A percentile compares a stretch with the other conserved stretches of the same genome.
phyloP scores from a whole-genome alignment of 2,113 vertebrate species.

The Catharus minimus region DNA sequence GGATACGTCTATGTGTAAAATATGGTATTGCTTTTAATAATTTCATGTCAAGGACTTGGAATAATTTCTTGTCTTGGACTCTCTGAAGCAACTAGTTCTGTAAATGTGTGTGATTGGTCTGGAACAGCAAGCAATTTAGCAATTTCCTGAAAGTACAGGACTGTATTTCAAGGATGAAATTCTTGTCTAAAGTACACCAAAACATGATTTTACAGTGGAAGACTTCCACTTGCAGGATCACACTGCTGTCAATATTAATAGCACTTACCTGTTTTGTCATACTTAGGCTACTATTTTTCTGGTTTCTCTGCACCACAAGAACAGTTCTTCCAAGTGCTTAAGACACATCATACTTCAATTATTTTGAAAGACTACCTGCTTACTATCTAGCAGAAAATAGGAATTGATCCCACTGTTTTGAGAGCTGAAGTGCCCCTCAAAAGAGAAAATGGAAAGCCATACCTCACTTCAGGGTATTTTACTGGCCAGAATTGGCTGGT shows the following conservation, averaged over 20 bases:
- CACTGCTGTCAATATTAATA: not conserved
- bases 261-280: not conserved
- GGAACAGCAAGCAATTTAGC: conserved; percentile 44
- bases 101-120: not conserved
- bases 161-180: conserved; percentile 36
- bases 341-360: not conserved
- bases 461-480: not conserved
- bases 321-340: not conserved
- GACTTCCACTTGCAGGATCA: not conserved
- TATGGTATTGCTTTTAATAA: not conserved
- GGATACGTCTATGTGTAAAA: not conserved
- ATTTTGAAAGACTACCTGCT: not conserved
- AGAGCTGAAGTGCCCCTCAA: not conserved
- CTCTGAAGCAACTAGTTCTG: not conserved
- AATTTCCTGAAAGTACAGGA: not conserved
- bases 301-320: not conserved
- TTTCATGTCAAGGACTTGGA: not conserved
- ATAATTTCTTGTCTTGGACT: not conserved
- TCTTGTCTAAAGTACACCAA: not conserved
- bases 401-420: not conserved
- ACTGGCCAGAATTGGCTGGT: not conserved
- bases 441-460: not conserved
- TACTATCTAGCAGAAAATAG: not conserved
- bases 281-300: not conserved
- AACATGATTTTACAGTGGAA: not conserved